Evolutionary conservation across 2,888 invertebrate genomes (phyloP).

Genomic region (Stratiomys singularior): DNA sequence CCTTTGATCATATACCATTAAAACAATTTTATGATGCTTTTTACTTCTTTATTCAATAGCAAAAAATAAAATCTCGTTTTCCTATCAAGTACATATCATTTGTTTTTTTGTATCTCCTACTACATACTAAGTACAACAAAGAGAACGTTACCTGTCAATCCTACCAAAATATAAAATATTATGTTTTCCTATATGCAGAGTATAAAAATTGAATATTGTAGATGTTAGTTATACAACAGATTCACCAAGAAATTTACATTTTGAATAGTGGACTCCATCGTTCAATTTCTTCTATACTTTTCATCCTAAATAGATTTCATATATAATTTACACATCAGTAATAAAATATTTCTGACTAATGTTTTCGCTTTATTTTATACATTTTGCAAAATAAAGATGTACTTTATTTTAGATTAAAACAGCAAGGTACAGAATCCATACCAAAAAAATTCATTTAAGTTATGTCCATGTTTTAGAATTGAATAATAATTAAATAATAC

Average conservation of each 20-base stretch:
- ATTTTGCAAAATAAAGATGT: too few species aligned
- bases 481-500: too few species aligned
- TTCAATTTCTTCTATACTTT: background rate
- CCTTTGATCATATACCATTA: background rate
- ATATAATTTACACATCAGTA: background rate
- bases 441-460: too few species aligned
- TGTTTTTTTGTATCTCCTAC: constrained; percentile 12
- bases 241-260: background rate
- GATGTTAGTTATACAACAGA: background rate
- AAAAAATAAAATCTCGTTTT: constrained; percentile 27
- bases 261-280: background rate
- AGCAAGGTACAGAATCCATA: too few species aligned
- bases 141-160: constrained; percentile 17
- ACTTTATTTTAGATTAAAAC: too few species aligned
- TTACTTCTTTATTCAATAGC: constrained; percentile 21
- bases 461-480: too few species aligned
- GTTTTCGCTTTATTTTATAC: too few species aligned
- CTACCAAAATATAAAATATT: constrained; percentile 29
- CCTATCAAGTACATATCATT: background rate
- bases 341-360: background rate
- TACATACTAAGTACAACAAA: constrained; percentile 35
- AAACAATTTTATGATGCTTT: background rate
- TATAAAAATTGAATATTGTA: constrained; percentile 34
- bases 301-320: background rate
- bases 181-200: constrained; percentile 10